Base-by-base conservation (phyloP, 1,140 invertebrate genomes). In the Papilio glaucus region DNA sequence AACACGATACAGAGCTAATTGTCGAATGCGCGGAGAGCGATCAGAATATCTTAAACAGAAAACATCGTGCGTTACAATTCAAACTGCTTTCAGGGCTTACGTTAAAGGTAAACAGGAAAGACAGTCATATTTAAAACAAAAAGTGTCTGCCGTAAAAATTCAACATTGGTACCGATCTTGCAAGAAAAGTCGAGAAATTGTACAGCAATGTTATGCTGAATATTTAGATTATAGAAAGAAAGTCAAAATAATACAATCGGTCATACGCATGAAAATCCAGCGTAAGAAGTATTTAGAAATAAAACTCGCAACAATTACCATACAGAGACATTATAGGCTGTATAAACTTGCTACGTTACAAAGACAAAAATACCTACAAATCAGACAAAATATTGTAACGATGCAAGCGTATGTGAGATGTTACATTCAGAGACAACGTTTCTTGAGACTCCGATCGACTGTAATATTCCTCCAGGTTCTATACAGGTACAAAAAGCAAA, bases 121-220 rank as follows among this genome's bases (percentile, higher is more conserved):
- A 73, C 37, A 80, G 49, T 39, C 72, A 15, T 90, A 89, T 63
- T 53, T 90, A 38, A 72, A 73, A 68, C 69, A 86, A 39, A 89
- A 84, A 80, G 33, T 83, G 53, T 84, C 86, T 1, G 79, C 80
- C n/a, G 65, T 90, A 4, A 79, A 77, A 24, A 85, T 95, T 49
- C 94, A 95, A 79, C 80, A 72, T 29, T 84, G 85, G 75, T 94
- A 87, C 79, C 88, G 92, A 78, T 90, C 82, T 18, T 85, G 76
- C 4, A 80, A 72, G 57, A 61, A 78, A 38, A 86, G 84, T 72
- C 88, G 82, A 77, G 12, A 62, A 74, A 74, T 89, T 26, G 78
- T 73, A 72, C 63, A 72, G 21, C 1, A 81, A 85, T 86, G 86
- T 71, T 84, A 87, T 39, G 33, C 68, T 13, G 15, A 83, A n/a